These are phyloP conservation scores for Halisarca cf. caerulea DNA, from an alignment of 37 sponge, comb jelly and placozoan species.

Conservation along the genomic window DNA sequence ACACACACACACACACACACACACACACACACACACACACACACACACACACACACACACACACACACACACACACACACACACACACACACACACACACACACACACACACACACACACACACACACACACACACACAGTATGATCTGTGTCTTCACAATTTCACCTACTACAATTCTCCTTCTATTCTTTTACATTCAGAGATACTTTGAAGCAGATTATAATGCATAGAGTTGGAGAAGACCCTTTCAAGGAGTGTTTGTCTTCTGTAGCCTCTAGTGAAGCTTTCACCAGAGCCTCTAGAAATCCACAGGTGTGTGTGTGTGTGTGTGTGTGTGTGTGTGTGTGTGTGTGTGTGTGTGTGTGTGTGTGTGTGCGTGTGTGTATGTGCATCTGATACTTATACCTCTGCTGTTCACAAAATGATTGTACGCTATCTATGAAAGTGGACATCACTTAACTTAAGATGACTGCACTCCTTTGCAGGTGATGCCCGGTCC, in stretches of 20 bases:
- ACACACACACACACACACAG: too few species aligned
- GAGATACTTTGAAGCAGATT: conserved; percentile 75
- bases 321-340: conserved; percentile 17
- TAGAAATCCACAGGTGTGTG: conserved; percentile 57
- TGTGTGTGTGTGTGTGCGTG: conserved; percentile 47
- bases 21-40: too few species aligned
- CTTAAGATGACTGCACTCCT: neutral
- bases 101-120: too few species aligned
- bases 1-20: too few species aligned
- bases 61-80: too few species aligned
- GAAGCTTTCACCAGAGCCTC: conserved; percentile 69
- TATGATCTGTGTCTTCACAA: too few species aligned
- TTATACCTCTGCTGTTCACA: too few species aligned
- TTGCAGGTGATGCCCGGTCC: neutral
- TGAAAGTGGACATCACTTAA: neutral
- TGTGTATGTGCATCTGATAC: conserved; percentile 37
- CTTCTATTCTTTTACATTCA: neutral
- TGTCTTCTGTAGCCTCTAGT: conserved; percentile 49
- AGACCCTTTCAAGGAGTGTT: conserved; percentile 61
- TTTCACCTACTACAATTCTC: too few species aligned
- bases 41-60: too few species aligned
- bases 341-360: conserved; percentile 24
- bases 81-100: too few species aligned
- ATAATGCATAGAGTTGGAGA: conserved; percentile 70
- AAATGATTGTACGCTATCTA: neutral